A percentile compares a stretch with the other conserved stretches of the same genome.
phyloP scores from a whole-genome alignment of 2,888 invertebrate species.

The Agrochola litura region DNA sequence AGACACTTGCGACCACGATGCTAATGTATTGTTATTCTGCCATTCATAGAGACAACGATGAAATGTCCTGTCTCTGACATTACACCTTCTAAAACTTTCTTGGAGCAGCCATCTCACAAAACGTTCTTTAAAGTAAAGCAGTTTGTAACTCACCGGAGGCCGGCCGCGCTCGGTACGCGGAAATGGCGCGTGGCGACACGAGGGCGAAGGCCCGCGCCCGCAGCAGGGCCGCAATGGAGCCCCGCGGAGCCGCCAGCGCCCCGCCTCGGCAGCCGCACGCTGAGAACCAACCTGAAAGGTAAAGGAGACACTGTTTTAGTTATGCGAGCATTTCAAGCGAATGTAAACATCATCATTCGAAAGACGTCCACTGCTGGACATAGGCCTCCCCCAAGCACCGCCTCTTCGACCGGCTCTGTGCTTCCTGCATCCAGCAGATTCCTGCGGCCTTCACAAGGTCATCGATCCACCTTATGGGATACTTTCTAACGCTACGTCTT shows the following conservation, averaged over 20 bases:
- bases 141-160: slow-evolving; percentile 77
- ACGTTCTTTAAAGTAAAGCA: not conserved
- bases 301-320: not conserved
- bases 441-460: too few species aligned
- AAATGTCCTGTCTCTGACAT: too few species aligned
- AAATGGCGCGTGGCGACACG: slow-evolving; percentile 91
- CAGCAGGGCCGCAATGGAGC: slow-evolving; percentile 92
- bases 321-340: not conserved
- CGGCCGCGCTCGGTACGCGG: slow-evolving; percentile 90
- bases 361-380: too few species aligned
- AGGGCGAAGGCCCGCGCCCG: slow-evolving; percentile 93
- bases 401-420: too few species aligned
- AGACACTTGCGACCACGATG: not conserved
- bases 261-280: slow-evolving; percentile 92
- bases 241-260: slow-evolving; percentile 92
- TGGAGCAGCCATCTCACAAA: not conserved
- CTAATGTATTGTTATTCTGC: too few species aligned
- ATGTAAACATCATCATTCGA: too few species aligned
- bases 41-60: too few species aligned
- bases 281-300: slow-evolving; percentile 92
- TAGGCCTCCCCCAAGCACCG: too few species aligned
- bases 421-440: too few species aligned
- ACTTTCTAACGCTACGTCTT: too few species aligned
- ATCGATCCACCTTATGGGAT: too few species aligned
- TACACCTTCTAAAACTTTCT: not conserved